phyloP scores from a whole-genome alignment of 2,797 vertebrate species.

The Morus bassanus region DNA sequence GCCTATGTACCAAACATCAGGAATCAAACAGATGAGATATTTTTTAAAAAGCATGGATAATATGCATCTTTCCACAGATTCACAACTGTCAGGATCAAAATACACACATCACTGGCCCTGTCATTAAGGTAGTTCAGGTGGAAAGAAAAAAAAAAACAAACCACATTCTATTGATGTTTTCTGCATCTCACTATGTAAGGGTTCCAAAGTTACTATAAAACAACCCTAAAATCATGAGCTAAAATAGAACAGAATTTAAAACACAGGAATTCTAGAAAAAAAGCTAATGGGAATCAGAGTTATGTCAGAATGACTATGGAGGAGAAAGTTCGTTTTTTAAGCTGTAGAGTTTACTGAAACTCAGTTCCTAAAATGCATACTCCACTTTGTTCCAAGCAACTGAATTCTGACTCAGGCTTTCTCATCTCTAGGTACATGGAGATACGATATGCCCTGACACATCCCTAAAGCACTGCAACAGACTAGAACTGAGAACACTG shows the following conservation, averaged over 20 bases:
- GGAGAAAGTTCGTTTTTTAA: background rate
- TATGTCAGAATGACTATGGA: background rate
- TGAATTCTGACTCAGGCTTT: background rate
- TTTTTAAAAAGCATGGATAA: no score
- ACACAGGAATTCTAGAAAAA: background rate
- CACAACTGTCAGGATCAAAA: no score
- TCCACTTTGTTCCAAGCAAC: background rate
- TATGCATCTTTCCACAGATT: no score
- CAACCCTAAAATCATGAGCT: background rate
- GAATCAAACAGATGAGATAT: no score
- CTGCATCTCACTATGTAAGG: background rate
- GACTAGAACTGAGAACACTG: background rate
- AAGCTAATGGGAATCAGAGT: background rate
- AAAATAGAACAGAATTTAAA: background rate
- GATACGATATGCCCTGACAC: background rate
- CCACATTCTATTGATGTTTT: background rate
- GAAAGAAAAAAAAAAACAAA: background rate
- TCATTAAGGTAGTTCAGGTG: no score
- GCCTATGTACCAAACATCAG: no score
- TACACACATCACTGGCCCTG: no score
- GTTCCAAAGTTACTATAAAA: background rate
- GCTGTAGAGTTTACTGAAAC: background rate
- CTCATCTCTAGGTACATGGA: background rate
- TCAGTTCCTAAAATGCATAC: background rate
- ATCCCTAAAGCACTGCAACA: background rate